Conservation (phyloP, 1,140 invertebrate species). For the Mactra quadrangularis region DNA sequence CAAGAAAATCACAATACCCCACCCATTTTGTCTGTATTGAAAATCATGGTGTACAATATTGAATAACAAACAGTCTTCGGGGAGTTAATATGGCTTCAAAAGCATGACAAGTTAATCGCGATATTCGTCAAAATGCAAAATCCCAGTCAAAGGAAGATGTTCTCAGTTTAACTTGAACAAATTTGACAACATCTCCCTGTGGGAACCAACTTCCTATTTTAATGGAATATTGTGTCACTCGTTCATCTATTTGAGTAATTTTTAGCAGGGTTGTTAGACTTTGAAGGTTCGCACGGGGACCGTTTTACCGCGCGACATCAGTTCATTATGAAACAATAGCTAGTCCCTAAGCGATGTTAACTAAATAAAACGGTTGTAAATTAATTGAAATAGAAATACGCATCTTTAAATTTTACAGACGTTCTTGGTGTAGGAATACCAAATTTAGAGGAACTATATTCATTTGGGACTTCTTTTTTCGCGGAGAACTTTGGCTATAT, state of each 20-base stretch:
- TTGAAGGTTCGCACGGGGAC: conserved; percentile 2
- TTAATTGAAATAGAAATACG: conserved; percentile 33
- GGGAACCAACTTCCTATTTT: too few species aligned
- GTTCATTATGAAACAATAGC: conserved; percentile 7
- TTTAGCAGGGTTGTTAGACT: neutral
- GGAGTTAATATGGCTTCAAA: too few species aligned
- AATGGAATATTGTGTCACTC: neutral
- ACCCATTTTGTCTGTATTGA: too few species aligned
- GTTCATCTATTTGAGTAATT: neutral
- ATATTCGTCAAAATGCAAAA: too few species aligned
- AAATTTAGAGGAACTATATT: neutral
- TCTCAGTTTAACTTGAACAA: too few species aligned
- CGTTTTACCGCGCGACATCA: conserved; percentile 9
- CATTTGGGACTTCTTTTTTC: neutral
- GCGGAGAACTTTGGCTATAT: too few species aligned
- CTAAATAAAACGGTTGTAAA: conserved; percentile 25
- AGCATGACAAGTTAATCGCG: too few species aligned
- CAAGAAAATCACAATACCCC: too few species aligned
- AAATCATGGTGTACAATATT: too few species aligned
- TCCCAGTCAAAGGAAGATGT: too few species aligned
- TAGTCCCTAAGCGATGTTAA: conserved; percentile 4
- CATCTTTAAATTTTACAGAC: neutral
- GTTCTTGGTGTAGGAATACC: conserved; percentile 7
- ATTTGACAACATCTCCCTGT: too few species aligned
- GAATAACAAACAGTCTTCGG: too few species aligned